These are phyloP conservation scores for Notospermus geniculatus DNA, from an alignment of 1,140 invertebrate genomes.

Conservation along the genomic window DNA sequence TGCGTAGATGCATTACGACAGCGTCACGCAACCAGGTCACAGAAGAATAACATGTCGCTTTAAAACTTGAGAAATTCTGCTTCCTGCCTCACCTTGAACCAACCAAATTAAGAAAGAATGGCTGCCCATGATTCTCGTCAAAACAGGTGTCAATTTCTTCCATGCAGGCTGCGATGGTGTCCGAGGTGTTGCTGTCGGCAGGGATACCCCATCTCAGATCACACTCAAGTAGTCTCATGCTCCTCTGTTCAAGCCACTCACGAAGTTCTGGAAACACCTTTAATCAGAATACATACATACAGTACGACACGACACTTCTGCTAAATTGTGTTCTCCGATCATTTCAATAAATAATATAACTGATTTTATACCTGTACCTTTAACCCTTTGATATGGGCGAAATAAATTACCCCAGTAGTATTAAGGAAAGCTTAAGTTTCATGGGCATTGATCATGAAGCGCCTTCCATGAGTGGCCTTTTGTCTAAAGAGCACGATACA, in stretches of 20 bases:
- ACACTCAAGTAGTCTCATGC: slow-evolving; percentile 48
- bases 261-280: slow-evolving; percentile 54
- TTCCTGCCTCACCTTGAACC: slow-evolving; percentile 51
- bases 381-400: neutral
- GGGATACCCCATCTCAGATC: slow-evolving; percentile 55
- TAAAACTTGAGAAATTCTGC: no score
- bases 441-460: no score
- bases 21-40: no score
- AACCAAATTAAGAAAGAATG: slow-evolving; percentile 49
- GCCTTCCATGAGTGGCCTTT: no score
- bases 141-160: slow-evolving; percentile 50
- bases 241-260: slow-evolving; percentile 49
- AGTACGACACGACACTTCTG: neutral
- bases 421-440: no score
- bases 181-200: slow-evolving; percentile 39
- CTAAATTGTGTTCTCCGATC: no score
- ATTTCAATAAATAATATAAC: no score
- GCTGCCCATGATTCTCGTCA: slow-evolving; percentile 37
- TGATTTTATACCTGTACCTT: neutral
- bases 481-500: no score
- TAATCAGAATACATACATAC: neutral
- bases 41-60: no score
- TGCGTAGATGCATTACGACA: no score
- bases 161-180: slow-evolving; percentile 48
- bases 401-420: no score